Evolutionary conservation across 2,113 vertebrate genomes (phyloP), one percentile per base, ranked within the genome.

Genomic region (Thinocorus orbignyianus): DNA sequence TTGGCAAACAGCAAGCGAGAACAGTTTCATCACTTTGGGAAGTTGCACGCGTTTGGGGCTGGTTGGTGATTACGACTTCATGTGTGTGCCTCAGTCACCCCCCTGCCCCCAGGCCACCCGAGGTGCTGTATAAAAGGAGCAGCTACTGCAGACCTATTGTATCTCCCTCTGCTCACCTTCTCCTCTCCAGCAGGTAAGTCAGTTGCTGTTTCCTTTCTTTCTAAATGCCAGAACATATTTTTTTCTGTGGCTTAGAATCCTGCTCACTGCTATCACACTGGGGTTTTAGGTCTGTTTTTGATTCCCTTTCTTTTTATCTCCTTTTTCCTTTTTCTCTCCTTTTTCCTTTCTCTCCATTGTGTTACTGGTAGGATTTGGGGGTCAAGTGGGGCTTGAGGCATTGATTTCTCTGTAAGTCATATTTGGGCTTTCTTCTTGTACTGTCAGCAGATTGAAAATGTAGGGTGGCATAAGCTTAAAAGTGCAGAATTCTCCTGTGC

Each of bases 1-100:
- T 96, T 91, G 78, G 91, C 94, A 95, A 96, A 83, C 74, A 44
- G 77, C 84, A 55, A 86, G 44, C 14, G 0, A 28, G 64, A 30
- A 22, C 6, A 19, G 33, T 96, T 96, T 91, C 96, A 6, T 95
- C 96, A 97, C 62, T 87, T 16, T 31, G 44, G 74, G 61, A 60
- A 60, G 78, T 64, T 62, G 9, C 13, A 16, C 73, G 26, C 10
- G 9, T 64, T 81, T 68, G 3, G 73, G 78, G 70, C 79, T 84
- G 78, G 7, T 73, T 42, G 17, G 58, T 17, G 80, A 62, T 30
- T 46, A 68, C 44, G 91, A 55, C 31, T 58, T 66, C 73, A 74
- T 15, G 48, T 2, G 33, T 4, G 25, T 61, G 91, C 26, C 54
- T 92, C 91, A 76, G 81, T 33, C 46, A 79, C 81, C 60, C 57